Evolutionary conservation across 2,888 invertebrate species (phyloP), one percentile per base, ranked within the genome.

Genomic region (Leucania comma): DNA sequence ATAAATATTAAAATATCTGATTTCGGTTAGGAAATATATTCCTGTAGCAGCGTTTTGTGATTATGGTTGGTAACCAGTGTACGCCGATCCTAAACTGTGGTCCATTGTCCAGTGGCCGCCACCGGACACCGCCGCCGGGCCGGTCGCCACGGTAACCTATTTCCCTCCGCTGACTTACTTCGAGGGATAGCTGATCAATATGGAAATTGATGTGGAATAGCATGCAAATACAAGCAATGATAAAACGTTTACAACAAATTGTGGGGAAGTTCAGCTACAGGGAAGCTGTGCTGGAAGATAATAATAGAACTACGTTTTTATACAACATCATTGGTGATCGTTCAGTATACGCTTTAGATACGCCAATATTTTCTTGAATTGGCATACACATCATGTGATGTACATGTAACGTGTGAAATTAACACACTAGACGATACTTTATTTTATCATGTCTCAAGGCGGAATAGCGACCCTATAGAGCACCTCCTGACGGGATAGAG

Each of bases 181-280:
- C 32, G 20, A 59, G 53, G 75, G 67, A 51, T n/a, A 57, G 48
- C 72, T 80, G 70, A 76, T 81, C 80, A 82, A 82, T 76, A 81
- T 81, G 81, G 68, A 82, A 76, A 81, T 81, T 80, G 72, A 67
- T 68, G 72, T 71, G 58, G 56, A 62, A 76, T 72, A 70, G 58
- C 53, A 82, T 70, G 82, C 68, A 79, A 79, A 79, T 76, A 78
- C 50, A 35, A 48, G 22, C 12, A 35, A 53, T 56, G 22, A 56
- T 69, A 54, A 61, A 62, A 66, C 50, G 10, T 60, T 69, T 29
- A 50, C 17, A 51, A 67, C 22, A 50, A 65, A 75, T 35, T 24
- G 10, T 22, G 22, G 20, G 24, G 2, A 6, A 3, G 4, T 4
- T 42, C 12, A 54, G n/a, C 24, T 42, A 20, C 4, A 8, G n/a